Evolutionary conservation across 1,140 invertebrate genomes (phyloP).

Genomic region (Anastatus disparis): DNA sequence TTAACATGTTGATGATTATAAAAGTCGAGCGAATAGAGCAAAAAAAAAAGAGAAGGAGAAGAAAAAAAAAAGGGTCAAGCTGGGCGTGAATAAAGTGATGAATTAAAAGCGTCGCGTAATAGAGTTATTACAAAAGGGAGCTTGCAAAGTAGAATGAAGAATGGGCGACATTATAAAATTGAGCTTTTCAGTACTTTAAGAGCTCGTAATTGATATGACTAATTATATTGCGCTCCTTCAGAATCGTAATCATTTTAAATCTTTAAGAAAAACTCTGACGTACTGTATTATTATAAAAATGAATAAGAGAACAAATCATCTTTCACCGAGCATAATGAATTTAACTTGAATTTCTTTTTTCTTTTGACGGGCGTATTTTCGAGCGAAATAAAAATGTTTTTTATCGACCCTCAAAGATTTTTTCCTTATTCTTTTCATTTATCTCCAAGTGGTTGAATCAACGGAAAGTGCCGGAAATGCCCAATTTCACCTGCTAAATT

Average conservation of each 20-base stretch:
- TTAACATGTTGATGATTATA: not conserved
- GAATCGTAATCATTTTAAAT: slow-evolving; percentile 9
- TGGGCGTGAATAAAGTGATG: slow-evolving; percentile 3
- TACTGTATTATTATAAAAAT: no score
- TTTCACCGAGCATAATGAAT: no score
- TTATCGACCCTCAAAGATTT: not conserved
- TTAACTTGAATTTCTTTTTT: no score
- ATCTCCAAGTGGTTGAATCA: slow-evolving; percentile 10
- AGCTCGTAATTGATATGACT: slow-evolving; percentile 59
- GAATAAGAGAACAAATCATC: no score
- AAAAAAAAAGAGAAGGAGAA: not conserved
- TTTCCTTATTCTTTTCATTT: not conserved
- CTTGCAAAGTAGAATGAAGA: no score
- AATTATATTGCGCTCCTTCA: slow-evolving; percentile 52
- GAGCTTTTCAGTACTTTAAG: slow-evolving; percentile 50
- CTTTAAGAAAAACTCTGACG: not conserved
- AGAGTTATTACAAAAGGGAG: slow-evolving; percentile 19
- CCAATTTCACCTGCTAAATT: slow-evolving; percentile 9
- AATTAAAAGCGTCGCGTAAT: slow-evolving; percentile 29
- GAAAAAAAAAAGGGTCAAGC: not conserved
- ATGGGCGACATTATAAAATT: slow-evolving; percentile 37
- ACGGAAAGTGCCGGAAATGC: slow-evolving; percentile 15
- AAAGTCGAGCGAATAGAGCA: not conserved
- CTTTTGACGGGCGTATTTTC: no score
- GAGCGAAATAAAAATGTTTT: slow-evolving; percentile 13